Percentiles rank a stretch among this genome's conserved stretches.
phyloP scores from a whole-genome alignment of 2,888 invertebrate species.

The Epicampocera succincta region DNA sequence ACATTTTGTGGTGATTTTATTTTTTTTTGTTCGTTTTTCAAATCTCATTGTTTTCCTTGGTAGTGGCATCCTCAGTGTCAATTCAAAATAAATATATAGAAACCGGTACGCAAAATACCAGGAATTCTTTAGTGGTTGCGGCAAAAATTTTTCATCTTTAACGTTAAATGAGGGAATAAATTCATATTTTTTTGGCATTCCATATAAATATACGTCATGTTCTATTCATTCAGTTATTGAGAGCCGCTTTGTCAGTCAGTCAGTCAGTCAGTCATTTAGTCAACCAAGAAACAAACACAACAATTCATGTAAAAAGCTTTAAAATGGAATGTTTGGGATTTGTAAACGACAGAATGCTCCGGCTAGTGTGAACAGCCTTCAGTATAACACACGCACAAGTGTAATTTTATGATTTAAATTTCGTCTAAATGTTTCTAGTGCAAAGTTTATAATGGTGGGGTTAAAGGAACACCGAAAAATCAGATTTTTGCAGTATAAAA shows the following conservation, averaged over 20 bases:
- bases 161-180: neutral
- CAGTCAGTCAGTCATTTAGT: slow-evolving; percentile 30
- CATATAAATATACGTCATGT: slow-evolving; percentile 53
- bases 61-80: slow-evolving; percentile 51
- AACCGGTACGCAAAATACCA: slow-evolving; percentile 68
- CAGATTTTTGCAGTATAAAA: too few relatives aligned
- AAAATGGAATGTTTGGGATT: slow-evolving; percentile 34
- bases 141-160: slow-evolving; percentile 68
- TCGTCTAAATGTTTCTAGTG: too few relatives aligned
- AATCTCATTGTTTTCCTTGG: too few relatives aligned
- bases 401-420: too few relatives aligned
- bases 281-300: slow-evolving; percentile 19
- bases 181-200: slow-evolving; percentile 65
- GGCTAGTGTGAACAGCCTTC: too few relatives aligned
- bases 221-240: slow-evolving; percentile 39
- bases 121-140: slow-evolving; percentile 71
- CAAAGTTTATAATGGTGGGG: too few relatives aligned
- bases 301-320: slow-evolving; percentile 38
- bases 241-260: slow-evolving; percentile 40
- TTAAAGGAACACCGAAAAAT: too few relatives aligned
- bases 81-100: slow-evolving; percentile 38
- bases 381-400: too few relatives aligned
- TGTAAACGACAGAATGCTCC: neutral
- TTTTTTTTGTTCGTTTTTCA: too few relatives aligned
- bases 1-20: too few relatives aligned